Evolutionary conservation across 2,113 vertebrate species (phyloP), one percentile per base, ranked within the genome.

Genomic region (Hystrix brachyura): DNA sequence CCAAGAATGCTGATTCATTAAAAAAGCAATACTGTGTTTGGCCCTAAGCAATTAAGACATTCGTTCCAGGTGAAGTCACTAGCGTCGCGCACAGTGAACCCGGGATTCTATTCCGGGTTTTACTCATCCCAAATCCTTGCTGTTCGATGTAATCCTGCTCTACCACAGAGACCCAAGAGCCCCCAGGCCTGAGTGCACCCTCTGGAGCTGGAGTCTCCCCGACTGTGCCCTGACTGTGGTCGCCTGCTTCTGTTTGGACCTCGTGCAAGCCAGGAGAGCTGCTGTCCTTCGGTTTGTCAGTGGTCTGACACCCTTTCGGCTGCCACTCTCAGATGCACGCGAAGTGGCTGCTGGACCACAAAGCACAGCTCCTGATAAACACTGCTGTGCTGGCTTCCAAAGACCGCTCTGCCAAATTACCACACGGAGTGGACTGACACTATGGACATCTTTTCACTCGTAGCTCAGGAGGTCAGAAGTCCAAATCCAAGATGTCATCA

Each of bases 1-100:
- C n/a, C 71, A 86, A 71, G 79, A 89, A 91, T 71, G 78, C 27
- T 93, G 91, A 87, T 25, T 87, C 74, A 79, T 79, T 72, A 93
- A 84, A 74, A 43, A 74, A 65, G 2, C 1, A 3, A 72, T 60
- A 25, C 76, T 57, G 27, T 80, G 64, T 67, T 90, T 5, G 2
- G 32, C 17, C 53, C 14, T 19, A 87, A 78, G 91, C n/a, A 53
- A 57, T 51, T 79, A 80, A 84, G 72, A 78, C 51, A 72, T 65
- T 57, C 90, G 15, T 64, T 92, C 43, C 83, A 53, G 84, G 51
- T 34, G 67, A 80, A 51, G 15, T 60, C 67, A 11, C 48, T 84
- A 17, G 23, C 34, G 3, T 60, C 15, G 76, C 18, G 18, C 32
- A 55, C 38, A 46, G 62, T 51, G 71, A 53, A 55, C 25, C n/a